phyloP scores from a whole-genome alignment of 2,797 vertebrate species.

The Coreius guichenoti region DNA sequence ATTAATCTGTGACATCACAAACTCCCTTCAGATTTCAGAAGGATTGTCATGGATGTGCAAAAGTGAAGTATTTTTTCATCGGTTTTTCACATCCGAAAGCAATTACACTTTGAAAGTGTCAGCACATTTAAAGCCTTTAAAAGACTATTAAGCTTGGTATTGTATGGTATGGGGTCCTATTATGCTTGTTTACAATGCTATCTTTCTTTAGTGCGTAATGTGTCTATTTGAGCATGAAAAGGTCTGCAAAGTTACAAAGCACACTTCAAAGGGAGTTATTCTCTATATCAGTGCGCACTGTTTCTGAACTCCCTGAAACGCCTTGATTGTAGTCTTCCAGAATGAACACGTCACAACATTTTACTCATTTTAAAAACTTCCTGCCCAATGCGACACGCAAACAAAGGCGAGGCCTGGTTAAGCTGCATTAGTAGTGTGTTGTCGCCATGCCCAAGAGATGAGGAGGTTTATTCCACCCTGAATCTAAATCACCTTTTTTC shows the following conservation, averaged over 20 bases:
- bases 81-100: neutral
- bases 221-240: neutral
- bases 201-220: neutral
- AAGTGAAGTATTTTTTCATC: neutral
- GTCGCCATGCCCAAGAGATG: neutral
- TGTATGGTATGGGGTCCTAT: neutral
- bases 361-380: neutral
- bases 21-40: neutral
- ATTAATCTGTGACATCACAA: conserved; percentile 11
- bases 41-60: neutral
- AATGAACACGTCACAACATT: neutral
- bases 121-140: neutral
- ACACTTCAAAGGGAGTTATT: neutral
- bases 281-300: neutral
- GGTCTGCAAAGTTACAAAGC: neutral
- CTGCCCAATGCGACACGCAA: neutral
- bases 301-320: neutral
- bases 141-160: neutral
- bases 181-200: neutral
- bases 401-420: neutral
- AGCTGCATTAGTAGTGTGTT: neutral
- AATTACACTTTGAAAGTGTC: neutral
- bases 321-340: neutral
- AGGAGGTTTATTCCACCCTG: neutral
- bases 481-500: neutral